These are phyloP conservation scores for Platanista minor DNA, from an alignment of 2,113 vertebrate species.

Conservation along the genomic window DNA sequence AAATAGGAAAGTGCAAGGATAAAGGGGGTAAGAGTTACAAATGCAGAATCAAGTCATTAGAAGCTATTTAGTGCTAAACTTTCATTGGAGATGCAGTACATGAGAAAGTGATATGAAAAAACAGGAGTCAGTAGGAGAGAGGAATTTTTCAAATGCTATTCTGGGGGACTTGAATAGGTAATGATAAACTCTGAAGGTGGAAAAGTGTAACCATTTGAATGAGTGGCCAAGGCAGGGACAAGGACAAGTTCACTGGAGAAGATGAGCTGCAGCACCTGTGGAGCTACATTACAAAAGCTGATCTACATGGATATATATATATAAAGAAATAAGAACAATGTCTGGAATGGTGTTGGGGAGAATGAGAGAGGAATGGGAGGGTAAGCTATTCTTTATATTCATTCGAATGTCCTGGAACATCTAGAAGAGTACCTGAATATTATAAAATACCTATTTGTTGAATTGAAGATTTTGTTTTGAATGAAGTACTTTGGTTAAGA, in stretches of 20 bases:
- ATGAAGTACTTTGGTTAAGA: not conserved
- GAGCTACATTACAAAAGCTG: not conserved
- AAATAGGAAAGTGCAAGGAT: fast-evolving
- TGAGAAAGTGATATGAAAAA: not conserved
- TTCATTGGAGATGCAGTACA: not conserved
- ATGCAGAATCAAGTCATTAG: not conserved
- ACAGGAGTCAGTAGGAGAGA: not conserved
- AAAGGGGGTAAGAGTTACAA: not conserved
- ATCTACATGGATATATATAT: not conserved
- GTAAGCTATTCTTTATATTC: no score
- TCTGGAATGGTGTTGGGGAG: no score
- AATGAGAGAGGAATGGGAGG: fast-evolving
- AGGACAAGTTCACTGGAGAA: not conserved
- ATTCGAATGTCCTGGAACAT: not conserved
- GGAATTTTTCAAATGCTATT: no score
- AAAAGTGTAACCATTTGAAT: not conserved
- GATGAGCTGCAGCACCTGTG: fast-evolving
- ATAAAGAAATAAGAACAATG: no score
- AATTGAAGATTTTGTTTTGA: not conserved
- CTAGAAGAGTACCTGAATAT: not conserved
- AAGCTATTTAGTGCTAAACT: not conserved
- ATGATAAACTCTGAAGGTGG: not conserved
- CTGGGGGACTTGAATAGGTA: not conserved
- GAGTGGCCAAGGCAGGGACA: not conserved
- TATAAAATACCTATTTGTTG: not conserved